A percentile compares a stretch with the other conserved stretches of the same genome.
These are phyloP conservation scores for Harpegnathos saltator DNA, from an alignment of 1,140 invertebrate genomes.

Conservation along the genomic window DNA sequence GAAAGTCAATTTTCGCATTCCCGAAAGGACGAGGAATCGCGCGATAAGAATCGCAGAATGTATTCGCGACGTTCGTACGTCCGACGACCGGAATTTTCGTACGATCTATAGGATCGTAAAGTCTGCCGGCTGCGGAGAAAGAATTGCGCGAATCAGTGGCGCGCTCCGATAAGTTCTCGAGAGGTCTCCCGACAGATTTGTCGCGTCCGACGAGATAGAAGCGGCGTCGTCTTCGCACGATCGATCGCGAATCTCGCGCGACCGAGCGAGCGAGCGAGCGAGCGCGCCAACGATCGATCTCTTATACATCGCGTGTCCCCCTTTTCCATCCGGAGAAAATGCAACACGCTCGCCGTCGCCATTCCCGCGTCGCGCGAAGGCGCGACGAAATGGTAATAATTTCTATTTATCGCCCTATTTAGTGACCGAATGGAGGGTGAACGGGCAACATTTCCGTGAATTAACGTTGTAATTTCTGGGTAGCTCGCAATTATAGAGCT, in stretches of 20 bases:
- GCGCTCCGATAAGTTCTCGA: conserved; percentile 43
- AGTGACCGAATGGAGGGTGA: too few species aligned
- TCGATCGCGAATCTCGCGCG: not conserved
- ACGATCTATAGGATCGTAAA: conserved; percentile 57
- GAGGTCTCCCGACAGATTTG: conserved; percentile 41
- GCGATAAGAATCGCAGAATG: conserved; percentile 59
- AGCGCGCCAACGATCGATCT: conserved; percentile 24
- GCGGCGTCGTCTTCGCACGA: not conserved
- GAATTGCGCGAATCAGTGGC: conserved; percentile 47
- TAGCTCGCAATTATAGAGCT: not conserved
- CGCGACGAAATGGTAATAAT: conserved; percentile 11
- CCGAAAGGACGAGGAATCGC: conserved; percentile 47
- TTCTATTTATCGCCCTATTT: too few species aligned
- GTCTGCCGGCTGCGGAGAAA: conserved; percentile 22
- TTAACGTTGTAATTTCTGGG: not conserved
- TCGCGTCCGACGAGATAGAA: conserved; percentile 34
- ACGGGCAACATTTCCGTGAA: not conserved
- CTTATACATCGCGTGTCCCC: not conserved
- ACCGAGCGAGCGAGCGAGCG: too few species aligned
- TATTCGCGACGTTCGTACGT: conserved; percentile 59
- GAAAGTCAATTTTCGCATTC: conserved; percentile 62
- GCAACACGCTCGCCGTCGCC: not conserved
- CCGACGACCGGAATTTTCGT: conserved; percentile 49
- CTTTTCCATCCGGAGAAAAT: not conserved
- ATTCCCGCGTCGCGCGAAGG: not conserved